Percentiles rank a stretch among this genome's conserved stretches.
phyloP scores from a whole-genome alignment of 2,888 invertebrate genomes.

The Agriopis marginaria region DNA sequence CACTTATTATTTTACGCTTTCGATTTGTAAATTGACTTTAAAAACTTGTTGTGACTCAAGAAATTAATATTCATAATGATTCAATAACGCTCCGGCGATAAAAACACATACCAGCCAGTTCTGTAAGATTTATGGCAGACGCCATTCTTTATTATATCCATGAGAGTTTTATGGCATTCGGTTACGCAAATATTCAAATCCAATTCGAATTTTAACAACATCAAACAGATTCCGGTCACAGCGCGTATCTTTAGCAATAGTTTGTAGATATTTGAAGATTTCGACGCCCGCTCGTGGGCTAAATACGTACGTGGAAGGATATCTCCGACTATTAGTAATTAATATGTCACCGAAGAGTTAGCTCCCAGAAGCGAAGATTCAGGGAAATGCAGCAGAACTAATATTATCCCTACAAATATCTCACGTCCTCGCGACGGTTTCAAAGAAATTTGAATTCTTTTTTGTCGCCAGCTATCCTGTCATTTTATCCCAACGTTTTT shows the following conservation, averaged over 20 bases:
- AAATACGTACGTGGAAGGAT: conserved; percentile 57
- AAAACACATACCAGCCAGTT: conserved; percentile 28
- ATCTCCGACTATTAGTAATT: conserved; percentile 70
- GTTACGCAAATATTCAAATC: conserved; percentile 54
- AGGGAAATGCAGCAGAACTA: conserved; percentile 72
- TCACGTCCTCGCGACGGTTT: conserved; percentile 72
- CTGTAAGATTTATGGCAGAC: conserved; percentile 40
- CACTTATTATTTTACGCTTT: background rate
- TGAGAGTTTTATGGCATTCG: conserved; percentile 53
- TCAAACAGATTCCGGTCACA: conserved; percentile 54
- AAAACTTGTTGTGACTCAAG: conserved; percentile 20
- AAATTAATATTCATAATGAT: conserved; percentile 35
- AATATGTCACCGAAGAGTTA: conserved; percentile 66
- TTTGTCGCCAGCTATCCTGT: conserved; percentile 62
- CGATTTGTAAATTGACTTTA: conserved; percentile 1
- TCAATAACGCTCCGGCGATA: conserved; percentile 29
- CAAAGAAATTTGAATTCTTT: conserved; percentile 62
- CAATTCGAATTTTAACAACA: conserved; percentile 51
- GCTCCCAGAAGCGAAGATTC: conserved; percentile 65
- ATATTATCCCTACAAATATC: conserved; percentile 82
- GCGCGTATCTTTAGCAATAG: conserved; percentile 41
- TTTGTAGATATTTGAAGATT: conserved; percentile 30
- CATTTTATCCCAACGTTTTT: conserved; percentile 66
- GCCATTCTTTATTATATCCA: conserved; percentile 54
- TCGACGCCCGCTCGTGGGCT: conserved; percentile 45